Base-by-base conservation (phyloP, 2,888 invertebrate genomes). In the Pristionchus maxplancki region DNA sequence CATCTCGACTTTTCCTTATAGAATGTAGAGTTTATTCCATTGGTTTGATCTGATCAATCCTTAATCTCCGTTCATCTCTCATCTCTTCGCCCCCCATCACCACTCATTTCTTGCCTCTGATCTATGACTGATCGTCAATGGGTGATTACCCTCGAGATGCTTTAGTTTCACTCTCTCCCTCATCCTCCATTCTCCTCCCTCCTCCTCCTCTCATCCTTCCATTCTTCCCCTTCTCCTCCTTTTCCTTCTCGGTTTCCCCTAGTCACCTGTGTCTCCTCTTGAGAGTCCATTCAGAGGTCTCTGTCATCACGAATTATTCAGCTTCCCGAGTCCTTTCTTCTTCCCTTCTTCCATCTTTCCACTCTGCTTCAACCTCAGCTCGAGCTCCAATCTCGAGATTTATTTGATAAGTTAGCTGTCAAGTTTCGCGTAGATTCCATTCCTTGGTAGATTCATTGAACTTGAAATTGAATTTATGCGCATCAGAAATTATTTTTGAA, bases 241-340 rank as follows among this genome's bases (percentile, higher is more conserved):
- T n/a, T 20, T 20, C 81, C 81, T 50, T 83, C 82, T 83, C 82
- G 78, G 78, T 78, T 78, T 34, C 78, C 71, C 78, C 40, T 78
- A 78, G 78, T 78, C 78, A 78, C 78, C 78, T 78, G 78, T n/a
- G 34, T 9, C 53, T 71, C 31, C 67, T 71, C 37, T 64, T n/a
- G 74, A 81, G 82, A 34, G 28, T 53, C 53, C 82, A 24, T 58
- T 53, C 53, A 24, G 37, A 40, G 53, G 20, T 20, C 78, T 82
- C 53, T 78, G 78, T 78, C 78, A 40, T n/a, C 28, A 44, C 44
- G 78, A 78, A 78, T 78, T 78, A 78, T 78, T 78, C 78, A 78
- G 44, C 28, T 58, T 24, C 58, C 44, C 24, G 78, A 13, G 78
- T 13, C 78, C 74, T 71, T 71, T 71, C 34, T 71, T 37, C 62